phyloP scores from a whole-genome alignment of 2,797 vertebrate species.

The Brachymystax lenok region DNA sequence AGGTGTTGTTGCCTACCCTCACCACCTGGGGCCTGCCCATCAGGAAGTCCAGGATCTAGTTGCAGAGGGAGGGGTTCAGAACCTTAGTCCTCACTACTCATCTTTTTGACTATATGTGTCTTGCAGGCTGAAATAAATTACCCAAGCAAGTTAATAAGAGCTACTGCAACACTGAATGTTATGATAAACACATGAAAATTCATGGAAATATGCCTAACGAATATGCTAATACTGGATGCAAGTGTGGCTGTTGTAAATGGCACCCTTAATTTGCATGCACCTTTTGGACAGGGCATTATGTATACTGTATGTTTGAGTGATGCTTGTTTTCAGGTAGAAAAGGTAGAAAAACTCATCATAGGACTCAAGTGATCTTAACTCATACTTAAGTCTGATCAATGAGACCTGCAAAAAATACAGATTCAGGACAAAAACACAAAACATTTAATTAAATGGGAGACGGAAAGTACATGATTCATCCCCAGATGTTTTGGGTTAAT shows the following conservation, averaged over 20 bases:
- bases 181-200: constrained; percentile 17
- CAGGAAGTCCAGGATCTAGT: no score
- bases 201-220: constrained; percentile 17
- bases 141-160: constrained; percentile 6
- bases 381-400: constrained; percentile 5
- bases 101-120: neutral
- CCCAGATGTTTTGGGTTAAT: neutral
- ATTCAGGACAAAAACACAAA: constrained; percentile 9
- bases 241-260: neutral
- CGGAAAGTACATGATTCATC: constrained; percentile 1
- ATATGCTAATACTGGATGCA: constrained; percentile 5
- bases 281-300: neutral
- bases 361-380: neutral
- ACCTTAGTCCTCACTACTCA: neutral
- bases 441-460: constrained; percentile 4
- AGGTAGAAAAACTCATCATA: neutral
- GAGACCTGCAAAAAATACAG: constrained; percentile 5
- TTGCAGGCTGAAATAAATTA: constrained; percentile 11
- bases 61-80: neutral
- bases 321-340: neutral
- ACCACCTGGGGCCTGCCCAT: no score
- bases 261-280: neutral
- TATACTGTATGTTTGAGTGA: neutral
- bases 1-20: no score
- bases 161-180: constrained; percentile 1